Evolutionary conservation across 2,888 invertebrate species (phyloP).

Genomic region (Pandemis cinnamomeana): DNA sequence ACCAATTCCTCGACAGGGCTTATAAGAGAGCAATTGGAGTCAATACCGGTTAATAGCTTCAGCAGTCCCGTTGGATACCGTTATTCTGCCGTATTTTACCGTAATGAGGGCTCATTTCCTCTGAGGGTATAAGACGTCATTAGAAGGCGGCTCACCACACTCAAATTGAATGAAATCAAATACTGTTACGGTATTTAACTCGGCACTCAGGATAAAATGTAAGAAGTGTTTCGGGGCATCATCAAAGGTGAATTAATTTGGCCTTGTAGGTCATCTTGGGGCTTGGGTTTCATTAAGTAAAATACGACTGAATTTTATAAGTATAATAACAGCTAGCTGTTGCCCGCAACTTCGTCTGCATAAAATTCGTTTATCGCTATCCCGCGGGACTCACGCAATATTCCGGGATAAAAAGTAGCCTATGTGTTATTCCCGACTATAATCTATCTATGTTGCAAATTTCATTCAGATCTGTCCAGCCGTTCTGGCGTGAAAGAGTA

Average conservation of each 20-base stretch:
- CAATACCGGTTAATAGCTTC: constrained; percentile 10
- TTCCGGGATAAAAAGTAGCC: too few relatives aligned
- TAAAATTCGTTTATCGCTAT: too few relatives aligned
- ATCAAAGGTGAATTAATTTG: constrained; percentile 3
- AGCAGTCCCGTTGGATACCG: not conserved
- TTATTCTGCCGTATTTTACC: constrained; percentile 17
- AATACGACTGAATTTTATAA: not conserved
- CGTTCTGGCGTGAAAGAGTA: too few relatives aligned
- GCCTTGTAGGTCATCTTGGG: not conserved
- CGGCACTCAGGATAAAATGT: not conserved
- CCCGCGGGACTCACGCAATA: too few relatives aligned
- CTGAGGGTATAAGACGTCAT: constrained; percentile 18
- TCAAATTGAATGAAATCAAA: constrained; percentile 29
- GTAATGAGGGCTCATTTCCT: constrained; percentile 23
- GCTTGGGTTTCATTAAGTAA: not conserved
- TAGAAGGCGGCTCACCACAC: not conserved
- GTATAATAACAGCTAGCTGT: too few relatives aligned
- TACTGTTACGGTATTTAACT: constrained; percentile 23
- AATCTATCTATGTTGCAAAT: too few relatives aligned
- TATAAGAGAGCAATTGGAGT: constrained; percentile 8
- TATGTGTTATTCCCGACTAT: too few relatives aligned
- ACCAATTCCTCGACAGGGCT: not conserved
- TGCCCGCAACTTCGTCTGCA: too few relatives aligned
- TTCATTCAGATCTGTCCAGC: too few relatives aligned
- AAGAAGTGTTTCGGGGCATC: not conserved